Evolutionary conservation across 2,113 vertebrate genomes (phyloP), one percentile per base, ranked within the genome.

Genomic region (Pimephales promelas): DNA sequence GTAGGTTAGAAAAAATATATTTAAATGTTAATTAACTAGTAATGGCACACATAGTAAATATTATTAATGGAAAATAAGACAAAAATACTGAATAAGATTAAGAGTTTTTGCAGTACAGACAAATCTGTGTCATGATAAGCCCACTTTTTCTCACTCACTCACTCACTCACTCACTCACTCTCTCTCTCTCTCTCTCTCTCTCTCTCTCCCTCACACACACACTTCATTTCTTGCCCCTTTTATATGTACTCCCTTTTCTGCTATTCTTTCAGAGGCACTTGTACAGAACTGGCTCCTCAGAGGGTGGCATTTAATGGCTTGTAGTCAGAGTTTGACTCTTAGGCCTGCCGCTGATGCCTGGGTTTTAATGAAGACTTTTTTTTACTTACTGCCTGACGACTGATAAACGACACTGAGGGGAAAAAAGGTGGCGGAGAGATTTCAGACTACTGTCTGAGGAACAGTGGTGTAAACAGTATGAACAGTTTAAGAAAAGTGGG

Each of bases 271-370:
- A 36, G 57, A 36, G n/a, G 10, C 72, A 83, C 73, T 64, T 83
- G 66, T 73, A 75, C 18, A 18, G 14, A 40, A 54, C 10, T 54
- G 22, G 57, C n/a, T 75, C 57, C 20, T 16, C 71, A 49, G 81
- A 59, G 20, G 45, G 36, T 75, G 73, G 40, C 62, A 66, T 83
- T 83, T 83, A 74, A 83, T 76, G 43, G 28, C 43, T 71, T 76
- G 8, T 66, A 9, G 40, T 52, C 24, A 34, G 43, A 66, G 26
- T 34, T 45, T 22, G 52, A 26, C 54, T 45, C 81, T 45, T 49
- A 76, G 56, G 66, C 31, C 43, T 5, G 31, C 26, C 18, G 3
- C 31, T 49, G 47, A 40, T 66, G 78, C 43, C 43, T 66, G 10
- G 10, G 59, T 49, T 64, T 80, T 80, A 80, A 80, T 80, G 78